Evolutionary conservation across 2,888 invertebrate genomes (phyloP), one percentile per base, ranked within the genome.

Genomic region (Athalia circularis): DNA sequence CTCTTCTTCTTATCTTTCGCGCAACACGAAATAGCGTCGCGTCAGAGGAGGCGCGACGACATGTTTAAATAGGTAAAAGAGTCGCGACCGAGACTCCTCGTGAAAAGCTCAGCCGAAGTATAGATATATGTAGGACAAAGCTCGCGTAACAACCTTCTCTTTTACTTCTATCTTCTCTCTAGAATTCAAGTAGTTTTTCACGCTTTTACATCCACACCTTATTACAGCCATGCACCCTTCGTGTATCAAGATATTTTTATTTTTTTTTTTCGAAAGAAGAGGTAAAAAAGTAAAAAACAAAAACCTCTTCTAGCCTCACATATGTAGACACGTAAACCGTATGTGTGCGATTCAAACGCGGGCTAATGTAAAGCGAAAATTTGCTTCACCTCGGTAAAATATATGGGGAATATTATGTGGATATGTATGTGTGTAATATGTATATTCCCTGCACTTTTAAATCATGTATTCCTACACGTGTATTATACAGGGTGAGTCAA

Each of bases 1-100:
- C 7, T 5, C 9, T 13, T 47, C 45, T 47, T 29, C 68, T 15
- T 68, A 68, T 70, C 70, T 70, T 13, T 9, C 57, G 59, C 72
- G 4, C 9, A 45, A 29, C 13, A 47, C 45, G 57, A 54, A 54
- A 70, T 70, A 70, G 45, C 45, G 70, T 70, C 70, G 43, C 29
- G 70, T 54, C 70, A 70, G 57, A 70, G 70, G 6, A 59, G 70
- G 13, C 57, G 72, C 29, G 29, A 29, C 29, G 29, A 29, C 29
- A 72, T 72, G 45, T 72, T 72, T 59, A 72, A 72, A 72, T 57
- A 45, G 57, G 59, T 57, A 29, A 59, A 59, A 47, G 72, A 59
- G 47, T 15, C 57, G 47, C 7, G 7, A 45, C n/a, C 57, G 8
- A 54, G 47, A 47, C 54, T 9, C 9, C 9, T 11, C 8, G 50